phyloP scores from a whole-genome alignment of 2,888 invertebrate species.

The Craniophora ligustri region DNA sequence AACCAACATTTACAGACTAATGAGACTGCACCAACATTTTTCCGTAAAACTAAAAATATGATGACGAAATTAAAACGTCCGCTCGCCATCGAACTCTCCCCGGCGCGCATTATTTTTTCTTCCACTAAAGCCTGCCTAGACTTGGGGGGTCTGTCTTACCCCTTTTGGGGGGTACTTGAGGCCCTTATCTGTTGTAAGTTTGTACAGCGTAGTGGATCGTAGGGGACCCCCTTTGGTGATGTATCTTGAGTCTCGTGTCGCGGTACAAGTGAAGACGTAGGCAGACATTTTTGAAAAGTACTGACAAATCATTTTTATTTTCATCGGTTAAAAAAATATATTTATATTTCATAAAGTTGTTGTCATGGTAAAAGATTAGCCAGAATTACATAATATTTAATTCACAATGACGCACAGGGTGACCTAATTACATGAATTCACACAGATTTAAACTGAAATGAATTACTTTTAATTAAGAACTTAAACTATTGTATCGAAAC shows the following conservation, averaged over 20 bases:
- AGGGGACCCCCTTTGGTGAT: slow-evolving; percentile 84
- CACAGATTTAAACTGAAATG: too few relatives aligned
- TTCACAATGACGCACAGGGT: too few relatives aligned
- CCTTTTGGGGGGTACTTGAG: slow-evolving; percentile 87
- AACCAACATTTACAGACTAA: not conserved
- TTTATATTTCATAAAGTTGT: too few relatives aligned
- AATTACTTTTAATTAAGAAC: too few relatives aligned
- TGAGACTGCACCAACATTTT: slow-evolving; percentile 1
- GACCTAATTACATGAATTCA: too few relatives aligned
- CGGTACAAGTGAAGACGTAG: slow-evolving; percentile 60
- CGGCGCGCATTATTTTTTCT: slow-evolving; percentile 81
- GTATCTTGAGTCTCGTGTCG: slow-evolving; percentile 83
- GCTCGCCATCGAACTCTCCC: slow-evolving; percentile 61
- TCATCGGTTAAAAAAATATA: too few relatives aligned
- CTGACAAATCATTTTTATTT: not conserved
- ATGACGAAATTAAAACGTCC: slow-evolving; percentile 54
- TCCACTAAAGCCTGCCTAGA: slow-evolving; percentile 82
- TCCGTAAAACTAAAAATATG: slow-evolving; percentile 43
- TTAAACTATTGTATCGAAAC: too few relatives aligned
- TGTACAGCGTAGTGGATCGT: slow-evolving; percentile 87
- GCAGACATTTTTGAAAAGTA: slow-evolving; percentile 22
- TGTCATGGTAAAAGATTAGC: too few relatives aligned
- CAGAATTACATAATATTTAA: too few relatives aligned
- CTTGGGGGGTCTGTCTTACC: slow-evolving; percentile 85
- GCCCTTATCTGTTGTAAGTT: slow-evolving; percentile 88